Evolutionary conservation across 1,140 invertebrate genomes (phyloP).

Genomic region (Drosophila grimshawi): DNA sequence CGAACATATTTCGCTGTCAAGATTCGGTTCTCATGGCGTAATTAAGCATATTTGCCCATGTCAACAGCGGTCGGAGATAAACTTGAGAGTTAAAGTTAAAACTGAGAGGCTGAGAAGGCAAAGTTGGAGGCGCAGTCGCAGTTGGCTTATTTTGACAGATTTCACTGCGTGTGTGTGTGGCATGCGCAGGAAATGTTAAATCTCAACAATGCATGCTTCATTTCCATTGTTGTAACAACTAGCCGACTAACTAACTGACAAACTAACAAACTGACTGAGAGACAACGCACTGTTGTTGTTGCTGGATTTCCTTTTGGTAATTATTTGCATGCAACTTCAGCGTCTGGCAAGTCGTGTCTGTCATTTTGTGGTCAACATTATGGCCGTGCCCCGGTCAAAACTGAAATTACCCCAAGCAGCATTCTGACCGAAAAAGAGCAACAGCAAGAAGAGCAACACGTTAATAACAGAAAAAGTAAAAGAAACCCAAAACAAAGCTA

Average conservation of each 20-base stretch:
- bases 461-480: constrained; percentile 48
- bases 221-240: constrained; percentile 50
- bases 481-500: neutral
- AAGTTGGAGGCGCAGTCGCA: constrained; percentile 24
- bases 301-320: constrained; percentile 58
- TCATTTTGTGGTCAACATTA: constrained; percentile 72
- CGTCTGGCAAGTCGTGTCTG: constrained; percentile 35
- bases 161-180: constrained; percentile 56
- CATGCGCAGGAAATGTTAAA: constrained; percentile 76
- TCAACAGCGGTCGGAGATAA: constrained; percentile 49
- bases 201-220: constrained; percentile 38
- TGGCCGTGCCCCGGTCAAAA: constrained; percentile 57
- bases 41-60: constrained; percentile 76
- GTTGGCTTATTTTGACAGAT: constrained; percentile 74
- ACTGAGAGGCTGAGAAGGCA: constrained; percentile 9
- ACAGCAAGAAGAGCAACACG: constrained; percentile 30
- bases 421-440: constrained; percentile 38
- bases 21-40: constrained; percentile 67
- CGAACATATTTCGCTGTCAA: constrained; percentile 57
- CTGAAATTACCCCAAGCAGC: constrained; percentile 63
- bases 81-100: constrained; percentile 6
- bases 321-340: constrained; percentile 78
- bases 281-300: constrained; percentile 37
- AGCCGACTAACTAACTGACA: constrained; percentile 11
- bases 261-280: constrained; percentile 12